Evolutionary conservation across 2,888 invertebrate genomes (phyloP).

Genomic region (Reticulitermes lucifugus): DNA sequence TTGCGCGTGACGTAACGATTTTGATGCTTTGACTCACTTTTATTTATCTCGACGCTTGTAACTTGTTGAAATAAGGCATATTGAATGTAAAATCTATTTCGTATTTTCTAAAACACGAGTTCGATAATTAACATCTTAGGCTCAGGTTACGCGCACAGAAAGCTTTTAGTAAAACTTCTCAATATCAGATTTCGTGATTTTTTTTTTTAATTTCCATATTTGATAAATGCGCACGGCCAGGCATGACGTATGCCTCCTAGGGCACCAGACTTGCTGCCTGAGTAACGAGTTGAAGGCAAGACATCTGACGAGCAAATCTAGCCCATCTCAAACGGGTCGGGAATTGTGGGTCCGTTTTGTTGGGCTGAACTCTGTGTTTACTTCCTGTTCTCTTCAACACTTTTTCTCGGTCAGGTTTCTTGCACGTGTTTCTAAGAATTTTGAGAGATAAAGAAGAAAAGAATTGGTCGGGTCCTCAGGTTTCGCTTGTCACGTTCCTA

Average conservation of each 20-base stretch:
- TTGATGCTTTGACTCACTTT: too few relatives aligned
- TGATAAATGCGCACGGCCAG: neutral
- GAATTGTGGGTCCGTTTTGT: constrained; percentile 29
- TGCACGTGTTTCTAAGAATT: neutral
- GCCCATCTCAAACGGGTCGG: neutral
- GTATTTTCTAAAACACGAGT: too few relatives aligned
- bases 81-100: too few relatives aligned
- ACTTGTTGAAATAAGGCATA: too few relatives aligned
- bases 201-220: too few relatives aligned
- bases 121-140: too few relatives aligned
- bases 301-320: neutral
- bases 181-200: too few relatives aligned
- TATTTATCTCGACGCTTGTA: too few relatives aligned
- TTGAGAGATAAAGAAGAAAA: neutral
- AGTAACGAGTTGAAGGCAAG: neutral
- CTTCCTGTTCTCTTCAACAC: constrained; percentile 17
- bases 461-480: neutral
- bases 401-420: neutral
- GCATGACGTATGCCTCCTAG: neutral
- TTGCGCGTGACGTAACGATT: too few relatives aligned
- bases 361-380: constrained; percentile 24
- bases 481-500: neutral
- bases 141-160: too few relatives aligned
- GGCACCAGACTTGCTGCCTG: neutral
- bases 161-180: too few relatives aligned